Conservation (phyloP, 2,113 vertebrate genomes). For the Cryptotis parvus region DNA sequence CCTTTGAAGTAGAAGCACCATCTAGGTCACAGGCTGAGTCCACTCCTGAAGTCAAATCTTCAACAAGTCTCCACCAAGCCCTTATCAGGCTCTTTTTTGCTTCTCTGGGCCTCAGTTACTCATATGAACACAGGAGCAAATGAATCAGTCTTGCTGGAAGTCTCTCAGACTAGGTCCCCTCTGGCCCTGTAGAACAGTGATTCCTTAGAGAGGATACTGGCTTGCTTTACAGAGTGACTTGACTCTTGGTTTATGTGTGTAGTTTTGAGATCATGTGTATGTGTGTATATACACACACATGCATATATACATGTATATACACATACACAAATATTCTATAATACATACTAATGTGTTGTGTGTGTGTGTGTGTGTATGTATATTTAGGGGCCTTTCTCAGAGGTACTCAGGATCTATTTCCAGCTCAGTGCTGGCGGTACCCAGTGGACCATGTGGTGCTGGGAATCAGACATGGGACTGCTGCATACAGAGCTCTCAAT, state of each 20-base stretch:
- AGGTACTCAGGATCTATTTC: no score
- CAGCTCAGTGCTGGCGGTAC: no score
- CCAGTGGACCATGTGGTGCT: no score
- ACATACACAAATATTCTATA: no score
- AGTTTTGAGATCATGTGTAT: no score
- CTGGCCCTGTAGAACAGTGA: not conserved
- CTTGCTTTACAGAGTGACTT: not conserved
- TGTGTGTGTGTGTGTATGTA: not conserved
- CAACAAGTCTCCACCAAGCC: not conserved
- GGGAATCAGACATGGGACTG: no score
- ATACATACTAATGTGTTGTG: no score
- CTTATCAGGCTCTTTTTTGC: not conserved
- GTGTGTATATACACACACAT: no score
- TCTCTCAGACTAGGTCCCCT: not conserved
- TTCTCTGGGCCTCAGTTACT: not conserved
- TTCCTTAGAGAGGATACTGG: not conserved
- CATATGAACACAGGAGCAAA: not conserved
- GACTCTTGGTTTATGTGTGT: not conserved
- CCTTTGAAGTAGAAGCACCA: not conserved
- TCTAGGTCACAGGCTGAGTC: not conserved
- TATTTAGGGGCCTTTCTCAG: not conserved
- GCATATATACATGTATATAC: no score
- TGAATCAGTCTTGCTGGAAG: not conserved
- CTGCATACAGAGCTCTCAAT: no score
- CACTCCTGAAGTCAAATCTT: not conserved